Evolutionary conservation across 53 echinoderm and acorn worm genomes (phyloP).

Genomic region (Crossaster papposus): DNA sequence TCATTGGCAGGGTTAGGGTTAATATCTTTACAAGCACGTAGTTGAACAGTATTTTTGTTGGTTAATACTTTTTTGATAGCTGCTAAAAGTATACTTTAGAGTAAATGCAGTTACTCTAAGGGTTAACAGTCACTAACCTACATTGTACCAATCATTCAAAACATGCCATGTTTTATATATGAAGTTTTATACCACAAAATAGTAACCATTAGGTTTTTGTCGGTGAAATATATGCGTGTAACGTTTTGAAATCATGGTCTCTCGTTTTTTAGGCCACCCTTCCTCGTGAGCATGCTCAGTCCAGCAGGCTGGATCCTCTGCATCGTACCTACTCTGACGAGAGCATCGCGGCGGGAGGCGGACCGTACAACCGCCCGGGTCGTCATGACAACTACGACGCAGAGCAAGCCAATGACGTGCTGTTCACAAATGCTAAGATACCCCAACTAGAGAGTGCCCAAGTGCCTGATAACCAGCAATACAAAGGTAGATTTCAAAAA

Average conservation of each 20-base stretch:
- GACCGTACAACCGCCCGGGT: conserved; percentile 64
- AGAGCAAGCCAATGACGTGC: conserved; percentile 30
- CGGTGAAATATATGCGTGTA: not conserved
- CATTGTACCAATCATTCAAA: too few relatives aligned
- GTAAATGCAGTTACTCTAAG: too few relatives aligned
- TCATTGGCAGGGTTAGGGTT: too few relatives aligned
- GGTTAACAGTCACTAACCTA: not conserved
- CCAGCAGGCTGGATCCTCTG: conserved; percentile 15
- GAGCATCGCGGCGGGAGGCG: conserved; percentile 85
- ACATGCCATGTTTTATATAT: too few relatives aligned
- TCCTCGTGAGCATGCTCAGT: conserved; percentile 38
- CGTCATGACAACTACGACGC: conserved; percentile 12
- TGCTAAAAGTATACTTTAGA: too few relatives aligned
- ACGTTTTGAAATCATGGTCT: not conserved
- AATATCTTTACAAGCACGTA: too few relatives aligned
- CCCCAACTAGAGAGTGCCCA: conserved; percentile 7
- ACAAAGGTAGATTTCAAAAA: conserved; percentile 31
- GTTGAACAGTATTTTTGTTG: too few relatives aligned
- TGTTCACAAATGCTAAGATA: conserved; percentile 57
- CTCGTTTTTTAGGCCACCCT: conserved; percentile 24
- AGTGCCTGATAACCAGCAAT: conserved; percentile 32
- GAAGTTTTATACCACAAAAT: not conserved
- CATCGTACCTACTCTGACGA: conserved; percentile 91
- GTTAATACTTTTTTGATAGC: too few relatives aligned
- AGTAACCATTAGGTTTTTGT: not conserved